Evolutionary conservation across 2,888 invertebrate genomes (phyloP).

Genomic region (Metacarcinus magister): DNA sequence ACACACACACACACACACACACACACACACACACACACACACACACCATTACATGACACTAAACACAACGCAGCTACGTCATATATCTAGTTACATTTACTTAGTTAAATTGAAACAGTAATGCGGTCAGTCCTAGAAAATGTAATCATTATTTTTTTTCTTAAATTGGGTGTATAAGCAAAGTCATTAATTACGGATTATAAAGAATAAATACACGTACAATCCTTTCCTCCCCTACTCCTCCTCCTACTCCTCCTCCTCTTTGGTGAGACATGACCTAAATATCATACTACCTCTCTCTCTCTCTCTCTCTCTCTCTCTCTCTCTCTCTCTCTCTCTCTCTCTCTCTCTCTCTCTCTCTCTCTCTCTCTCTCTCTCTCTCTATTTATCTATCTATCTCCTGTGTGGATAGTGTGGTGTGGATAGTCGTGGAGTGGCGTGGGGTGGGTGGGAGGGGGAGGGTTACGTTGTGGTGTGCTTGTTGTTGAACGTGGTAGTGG

Average conservation of each 20-base stretch:
- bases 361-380: too few species aligned
- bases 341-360: slow-evolving; percentile 8
- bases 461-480: too few species aligned
- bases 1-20: slow-evolving; percentile 65
- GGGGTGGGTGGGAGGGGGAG: too few species aligned
- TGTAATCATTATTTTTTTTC: too few species aligned
- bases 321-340: slow-evolving; percentile 22
- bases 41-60: not conserved
- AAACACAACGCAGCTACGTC: too few species aligned
- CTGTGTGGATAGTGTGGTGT: not conserved
- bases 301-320: not conserved
- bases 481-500: too few species aligned
- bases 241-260: not conserved
- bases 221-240: not conserved
- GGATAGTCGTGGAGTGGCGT: not conserved
- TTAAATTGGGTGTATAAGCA: too few species aligned
- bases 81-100: too few species aligned
- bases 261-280: not conserved
- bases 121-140: too few species aligned
- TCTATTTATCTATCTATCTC: too few species aligned
- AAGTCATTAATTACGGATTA: too few species aligned
- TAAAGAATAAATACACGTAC: not conserved
- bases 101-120: too few species aligned
- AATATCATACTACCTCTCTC: not conserved
- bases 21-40: not conserved